Evolutionary conservation across 1,140 invertebrate genomes (phyloP).

Genomic region (Penaeus japonicus): DNA sequence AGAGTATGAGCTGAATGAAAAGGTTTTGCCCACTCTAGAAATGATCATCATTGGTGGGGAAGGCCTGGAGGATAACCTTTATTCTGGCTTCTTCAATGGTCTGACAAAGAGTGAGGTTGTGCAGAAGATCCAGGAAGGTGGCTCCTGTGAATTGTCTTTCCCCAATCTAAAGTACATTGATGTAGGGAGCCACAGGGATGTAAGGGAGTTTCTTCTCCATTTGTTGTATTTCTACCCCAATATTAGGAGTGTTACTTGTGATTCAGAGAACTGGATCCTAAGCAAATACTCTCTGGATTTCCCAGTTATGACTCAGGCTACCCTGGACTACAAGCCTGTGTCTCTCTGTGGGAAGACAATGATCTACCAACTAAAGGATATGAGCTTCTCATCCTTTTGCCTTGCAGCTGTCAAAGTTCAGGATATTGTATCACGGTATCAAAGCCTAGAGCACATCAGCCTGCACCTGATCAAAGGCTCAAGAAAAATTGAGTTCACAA

Average conservation of each 20-base stretch:
- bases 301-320: constrained; percentile 13
- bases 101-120: neutral
- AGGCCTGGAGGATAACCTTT: constrained; percentile 27
- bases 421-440: constrained; percentile 10
- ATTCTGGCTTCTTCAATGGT: constrained; percentile 26
- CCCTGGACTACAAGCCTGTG: constrained; percentile 4
- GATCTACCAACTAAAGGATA: neutral
- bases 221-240: constrained; percentile 20
- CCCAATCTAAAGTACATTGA: constrained; percentile 35
- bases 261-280: constrained; percentile 23
- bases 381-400: constrained; percentile 44
- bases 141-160: constrained; percentile 18
- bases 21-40: constrained; percentile 17
- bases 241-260: constrained; percentile 21
- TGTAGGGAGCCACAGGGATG: constrained; percentile 41
- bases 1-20: constrained; percentile 23
- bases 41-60: constrained; percentile 24
- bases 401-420: neutral
- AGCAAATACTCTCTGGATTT: constrained; percentile 36
- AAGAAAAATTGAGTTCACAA: constrained; percentile 28
- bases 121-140: constrained; percentile 6
- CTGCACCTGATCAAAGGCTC: constrained; percentile 38
- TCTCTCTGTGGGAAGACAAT: neutral
- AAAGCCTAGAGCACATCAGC: constrained; percentile 27
- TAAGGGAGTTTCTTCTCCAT: constrained; percentile 37